Base-by-base conservation (phyloP, 2,113 vertebrate genomes). In the Sapajus apella region DNA sequence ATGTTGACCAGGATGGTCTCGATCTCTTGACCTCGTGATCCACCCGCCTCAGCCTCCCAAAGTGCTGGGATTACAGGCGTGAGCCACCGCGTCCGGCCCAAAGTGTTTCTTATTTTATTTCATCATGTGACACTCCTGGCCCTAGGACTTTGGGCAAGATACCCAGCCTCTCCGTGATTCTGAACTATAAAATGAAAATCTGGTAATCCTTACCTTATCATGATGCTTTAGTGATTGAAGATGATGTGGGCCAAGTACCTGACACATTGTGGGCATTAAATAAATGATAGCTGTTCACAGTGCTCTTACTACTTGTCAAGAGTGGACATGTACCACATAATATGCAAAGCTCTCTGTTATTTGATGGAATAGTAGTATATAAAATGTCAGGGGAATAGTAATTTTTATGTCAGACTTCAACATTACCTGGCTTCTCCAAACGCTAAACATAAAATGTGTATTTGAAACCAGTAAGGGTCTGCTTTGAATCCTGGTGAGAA, bases 361-460 rank as follows among this genome's bases (percentile, higher is more conserved):
- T 76, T 93, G 50, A 64, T 81, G 50, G 55, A 66, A 66, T 91
- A 16, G 17, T 66, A 8, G 17, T 66, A 8, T 86, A 91, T 83
- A 87, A 72, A 94, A 83, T 91, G 66, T 79, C 82, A 93, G 55
- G 14, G 37, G 94, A 81, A 55, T 58, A 27, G 6, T 83, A 64
- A 43, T 87, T 96, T 93, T 66, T 91, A 75, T 77, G 64, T 96
- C 90, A 40, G 2, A 45, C 56, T 50, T 84, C 35, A 91, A 14
- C 6, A 10, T 21, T 58, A 25, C 43, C 37, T 4, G 17, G 20
- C 27, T 30, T 4, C 14, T 5, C 8, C 21, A 56, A 0, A 1
- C 35, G 37, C 90, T 81, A 97, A 96, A 88, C 90, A 93, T 96
- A 88, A 97, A 97, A 64, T 64, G 21, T 94, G 6, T 89, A 75